Conservation (phyloP, 2,888 invertebrate genomes). For the Melanotus villosus region DNA sequence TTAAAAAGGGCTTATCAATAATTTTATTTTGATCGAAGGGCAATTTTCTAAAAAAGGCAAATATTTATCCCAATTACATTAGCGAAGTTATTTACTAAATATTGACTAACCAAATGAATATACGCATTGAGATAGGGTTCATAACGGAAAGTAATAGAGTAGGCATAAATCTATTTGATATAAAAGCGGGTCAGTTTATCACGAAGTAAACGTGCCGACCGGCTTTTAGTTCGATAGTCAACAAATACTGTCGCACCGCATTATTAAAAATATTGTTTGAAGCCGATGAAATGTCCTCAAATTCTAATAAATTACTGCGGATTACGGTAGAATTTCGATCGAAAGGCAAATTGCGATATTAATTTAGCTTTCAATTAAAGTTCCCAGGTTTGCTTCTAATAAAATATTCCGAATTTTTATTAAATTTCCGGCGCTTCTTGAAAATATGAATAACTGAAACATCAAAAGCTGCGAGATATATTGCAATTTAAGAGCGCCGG, state of each 20-base stretch:
- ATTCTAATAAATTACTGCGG: not conserved
- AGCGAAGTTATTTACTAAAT: no score
- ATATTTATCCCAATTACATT: no score
- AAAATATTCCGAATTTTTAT: not conserved
- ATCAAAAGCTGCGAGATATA: not conserved
- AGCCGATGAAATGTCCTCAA: not conserved
- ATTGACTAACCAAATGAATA: no score
- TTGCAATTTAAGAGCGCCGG: not conserved
- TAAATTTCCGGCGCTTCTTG: not conserved
- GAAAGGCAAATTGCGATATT: not conserved
- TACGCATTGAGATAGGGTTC: no score
- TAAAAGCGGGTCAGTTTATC: conserved; percentile 1
- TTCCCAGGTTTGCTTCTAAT: not conserved
- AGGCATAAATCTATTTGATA: not conserved
- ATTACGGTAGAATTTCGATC: no score
- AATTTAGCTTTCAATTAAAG: not conserved
- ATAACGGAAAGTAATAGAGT: no score
- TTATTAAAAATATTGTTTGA: not conserved
- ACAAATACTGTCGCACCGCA: not conserved
- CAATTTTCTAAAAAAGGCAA: no score
- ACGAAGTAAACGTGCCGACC: not conserved
- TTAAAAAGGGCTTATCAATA: no score
- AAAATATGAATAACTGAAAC: not conserved
- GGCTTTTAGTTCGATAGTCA: not conserved
- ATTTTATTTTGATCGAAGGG: no score